Conservation (phyloP, 2,888 invertebrate genomes). For the Pimpla rufipes region DNA sequence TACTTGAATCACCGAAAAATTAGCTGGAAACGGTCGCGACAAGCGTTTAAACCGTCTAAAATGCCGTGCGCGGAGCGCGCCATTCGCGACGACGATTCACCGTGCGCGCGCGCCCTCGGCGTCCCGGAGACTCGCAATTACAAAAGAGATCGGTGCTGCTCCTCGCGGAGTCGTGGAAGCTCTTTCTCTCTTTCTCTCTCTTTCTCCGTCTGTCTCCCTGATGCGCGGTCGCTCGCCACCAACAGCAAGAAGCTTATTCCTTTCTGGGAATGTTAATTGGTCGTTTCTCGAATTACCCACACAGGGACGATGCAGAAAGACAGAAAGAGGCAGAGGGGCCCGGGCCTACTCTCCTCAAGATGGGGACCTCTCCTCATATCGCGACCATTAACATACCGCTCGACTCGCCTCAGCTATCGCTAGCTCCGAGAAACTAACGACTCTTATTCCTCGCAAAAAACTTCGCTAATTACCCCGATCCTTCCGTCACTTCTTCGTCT, state of each 20-base stretch:
- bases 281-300: slow-evolving; percentile 81
- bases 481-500: slow-evolving; percentile 42
- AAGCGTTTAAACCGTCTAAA: slow-evolving; percentile 43
- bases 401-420: slow-evolving; percentile 64
- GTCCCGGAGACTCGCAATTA: slow-evolving; percentile 48
- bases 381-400: slow-evolving; percentile 80
- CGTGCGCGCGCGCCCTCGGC: slow-evolving; percentile 1
- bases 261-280: slow-evolving; percentile 82
- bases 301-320: slow-evolving; percentile 31
- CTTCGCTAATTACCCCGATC: slow-evolving; percentile 63
- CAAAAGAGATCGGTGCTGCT: slow-evolving; percentile 44
- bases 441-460: slow-evolving; percentile 63
- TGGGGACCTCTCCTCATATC: slow-evolving; percentile 73
- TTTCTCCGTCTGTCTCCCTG: background rate
- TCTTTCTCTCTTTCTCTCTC: too few species aligned
- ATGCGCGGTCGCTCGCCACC: slow-evolving; percentile 26
- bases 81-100: slow-evolving; percentile 38
- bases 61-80: slow-evolving; percentile 25
- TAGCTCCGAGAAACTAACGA: slow-evolving; percentile 69
- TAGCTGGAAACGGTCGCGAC: slow-evolving; percentile 47
- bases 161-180: slow-evolving; percentile 57
- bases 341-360: slow-evolving; percentile 55
- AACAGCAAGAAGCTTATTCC: slow-evolving; percentile 73
- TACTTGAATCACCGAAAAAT: slow-evolving; percentile 50
- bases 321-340: background rate